Conservation (phyloP, 2,797 vertebrate genomes). For the Pangasius djambal region DNA sequence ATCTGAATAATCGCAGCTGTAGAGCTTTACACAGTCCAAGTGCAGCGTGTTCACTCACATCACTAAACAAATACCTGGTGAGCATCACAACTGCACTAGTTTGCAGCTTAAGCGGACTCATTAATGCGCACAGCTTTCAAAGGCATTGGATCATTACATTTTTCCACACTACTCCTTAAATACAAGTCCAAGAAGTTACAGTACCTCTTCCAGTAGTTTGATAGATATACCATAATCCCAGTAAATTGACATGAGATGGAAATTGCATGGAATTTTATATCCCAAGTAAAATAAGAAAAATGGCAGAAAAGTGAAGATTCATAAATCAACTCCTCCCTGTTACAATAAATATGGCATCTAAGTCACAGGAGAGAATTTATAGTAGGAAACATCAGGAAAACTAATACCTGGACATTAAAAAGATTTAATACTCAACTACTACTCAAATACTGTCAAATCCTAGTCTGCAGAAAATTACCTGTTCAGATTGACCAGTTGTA, state of each 20-base stretch:
- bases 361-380: slow-evolving; percentile 52
- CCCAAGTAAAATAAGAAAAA: slow-evolving; percentile 64
- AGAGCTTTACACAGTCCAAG: slow-evolving; percentile 8
- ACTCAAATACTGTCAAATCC: neutral
- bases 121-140: slow-evolving; percentile 37
- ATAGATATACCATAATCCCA: slow-evolving; percentile 60
- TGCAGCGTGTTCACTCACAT: neutral
- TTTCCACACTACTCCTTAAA: slow-evolving; percentile 41
- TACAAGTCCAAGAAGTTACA: slow-evolving; percentile 13
- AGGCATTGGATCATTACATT: slow-evolving; percentile 39
- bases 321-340: slow-evolving; percentile 59
- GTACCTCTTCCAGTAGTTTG: slow-evolving; percentile 49
- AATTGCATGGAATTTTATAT: slow-evolving; percentile 57
- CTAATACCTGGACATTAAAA: slow-evolving; percentile 48
- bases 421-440: slow-evolving; percentile 45
- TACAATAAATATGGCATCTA: slow-evolving; percentile 52
- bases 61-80: neutral
- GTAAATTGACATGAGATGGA: slow-evolving; percentile 63
- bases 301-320: slow-evolving; percentile 55
- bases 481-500: neutral
- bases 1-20: slow-evolving; percentile 30
- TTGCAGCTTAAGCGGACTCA: slow-evolving; percentile 24
- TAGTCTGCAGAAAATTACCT: neutral
- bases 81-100: neutral
- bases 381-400: slow-evolving; percentile 57